A percentile compares a stretch with the other conserved stretches of the same genome.
phyloP scores from a whole-genome alignment of 2,113 vertebrate species.

The Pterocles burchelli region DNA sequence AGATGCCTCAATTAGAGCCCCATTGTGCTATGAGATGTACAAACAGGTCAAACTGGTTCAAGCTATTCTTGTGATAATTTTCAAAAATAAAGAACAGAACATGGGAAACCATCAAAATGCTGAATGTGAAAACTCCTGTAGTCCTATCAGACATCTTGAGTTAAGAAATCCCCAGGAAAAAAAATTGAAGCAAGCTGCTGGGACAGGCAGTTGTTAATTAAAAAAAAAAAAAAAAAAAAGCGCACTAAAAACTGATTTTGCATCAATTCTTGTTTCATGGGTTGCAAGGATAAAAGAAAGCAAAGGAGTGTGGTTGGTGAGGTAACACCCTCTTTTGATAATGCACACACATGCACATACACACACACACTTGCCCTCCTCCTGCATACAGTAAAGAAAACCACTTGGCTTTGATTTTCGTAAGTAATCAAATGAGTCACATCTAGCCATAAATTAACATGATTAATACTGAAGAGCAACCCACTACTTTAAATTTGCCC shows the following conservation, averaged over 20 bases:
- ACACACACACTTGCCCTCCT: not conserved
- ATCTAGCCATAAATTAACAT: slow-evolving; percentile 54
- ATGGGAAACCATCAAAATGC: slow-evolving; percentile 4
- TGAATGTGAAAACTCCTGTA: not conserved
- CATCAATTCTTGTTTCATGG: slow-evolving; percentile 2
- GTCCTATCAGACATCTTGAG: slow-evolving; percentile 7
- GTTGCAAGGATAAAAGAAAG: slow-evolving; percentile 21
- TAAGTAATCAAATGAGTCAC: slow-evolving; percentile 45
- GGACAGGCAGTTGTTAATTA: not conserved
- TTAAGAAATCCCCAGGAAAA: not conserved
- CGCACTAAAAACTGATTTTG: slow-evolving; percentile 11
- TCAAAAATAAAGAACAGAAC: slow-evolving; percentile 35
- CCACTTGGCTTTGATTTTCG: slow-evolving; percentile 32
- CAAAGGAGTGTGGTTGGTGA: not conserved
- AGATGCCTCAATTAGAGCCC: slow-evolving; percentile 46
- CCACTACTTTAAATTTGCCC: slow-evolving; percentile 45
- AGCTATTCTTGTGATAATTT: slow-evolving; percentile 36
- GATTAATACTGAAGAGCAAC: slow-evolving; percentile 51
- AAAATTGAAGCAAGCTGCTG: not conserved
- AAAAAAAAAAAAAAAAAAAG: not conserved
- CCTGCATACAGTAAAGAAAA: not conserved
- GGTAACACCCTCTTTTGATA: not conserved
- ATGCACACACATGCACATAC: not conserved
- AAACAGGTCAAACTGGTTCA: slow-evolving; percentile 58
- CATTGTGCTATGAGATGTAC: slow-evolving; percentile 36